Conservation (phyloP, 1,140 invertebrate genomes). For the Rhyacophila brunnea region DNA sequence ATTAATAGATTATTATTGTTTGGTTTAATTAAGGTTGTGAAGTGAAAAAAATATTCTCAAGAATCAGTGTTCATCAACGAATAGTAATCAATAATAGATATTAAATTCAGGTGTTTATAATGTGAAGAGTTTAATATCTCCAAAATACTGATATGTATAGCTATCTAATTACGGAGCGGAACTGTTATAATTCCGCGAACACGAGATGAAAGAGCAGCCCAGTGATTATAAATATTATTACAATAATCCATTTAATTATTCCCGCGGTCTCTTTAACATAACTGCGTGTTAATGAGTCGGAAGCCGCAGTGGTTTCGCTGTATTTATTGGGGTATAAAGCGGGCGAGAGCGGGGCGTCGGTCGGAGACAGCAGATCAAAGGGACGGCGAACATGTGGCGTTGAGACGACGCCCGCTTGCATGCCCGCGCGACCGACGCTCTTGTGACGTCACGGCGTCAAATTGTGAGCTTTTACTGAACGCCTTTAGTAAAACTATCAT, state of each 20-base stretch:
- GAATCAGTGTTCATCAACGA: too few species aligned
- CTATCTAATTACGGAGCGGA: slow-evolving; percentile 16
- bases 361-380: neutral
- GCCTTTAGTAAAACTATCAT: too few species aligned
- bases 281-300: slow-evolving; percentile 28
- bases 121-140: too few species aligned
- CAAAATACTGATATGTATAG: neutral
- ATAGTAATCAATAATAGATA: too few species aligned
- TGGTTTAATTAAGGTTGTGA: too few species aligned
- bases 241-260: slow-evolving; percentile 34
- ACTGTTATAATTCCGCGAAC: slow-evolving; percentile 25
- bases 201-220: slow-evolving; percentile 25
- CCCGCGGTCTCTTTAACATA: slow-evolving; percentile 26
- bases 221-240: slow-evolving; percentile 32
- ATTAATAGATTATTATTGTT: too few species aligned
- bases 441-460: too few species aligned
- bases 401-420: neutral
- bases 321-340: slow-evolving; percentile 4
- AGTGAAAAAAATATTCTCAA: too few species aligned
- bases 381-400: slow-evolving; percentile 2
- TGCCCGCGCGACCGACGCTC: neutral
- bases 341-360: neutral
- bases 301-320: slow-evolving; percentile 1
- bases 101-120: too few species aligned
- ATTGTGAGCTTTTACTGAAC: too few species aligned